Percentiles rank a stretch among this genome's conserved stretches.
phyloP scores from a whole-genome alignment of 2,797 vertebrate genomes.

The Liasis olivaceus region DNA sequence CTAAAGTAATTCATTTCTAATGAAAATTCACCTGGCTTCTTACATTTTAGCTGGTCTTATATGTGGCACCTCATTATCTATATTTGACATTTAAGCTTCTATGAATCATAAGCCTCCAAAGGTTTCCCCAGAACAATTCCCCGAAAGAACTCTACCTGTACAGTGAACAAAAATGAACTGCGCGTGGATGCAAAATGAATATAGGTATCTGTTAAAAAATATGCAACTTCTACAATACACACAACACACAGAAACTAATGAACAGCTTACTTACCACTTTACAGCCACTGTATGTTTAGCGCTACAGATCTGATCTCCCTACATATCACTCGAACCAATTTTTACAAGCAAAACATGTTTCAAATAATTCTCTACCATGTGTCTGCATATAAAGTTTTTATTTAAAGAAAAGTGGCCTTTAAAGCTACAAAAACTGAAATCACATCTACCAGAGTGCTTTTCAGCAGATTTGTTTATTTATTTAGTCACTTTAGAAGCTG shows the following conservation, averaged over 20 bases:
- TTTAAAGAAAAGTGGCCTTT: neutral
- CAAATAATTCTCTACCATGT: neutral
- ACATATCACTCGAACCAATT: neutral
- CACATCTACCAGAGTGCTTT: neutral
- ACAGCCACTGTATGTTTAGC: neutral
- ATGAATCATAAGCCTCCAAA: neutral
- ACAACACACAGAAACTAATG: neutral
- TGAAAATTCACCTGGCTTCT: neutral
- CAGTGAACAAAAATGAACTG: neutral
- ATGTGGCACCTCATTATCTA: no score
- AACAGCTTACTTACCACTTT: neutral
- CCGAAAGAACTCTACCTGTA: neutral
- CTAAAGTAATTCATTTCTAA: neutral
- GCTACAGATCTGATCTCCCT: neutral
- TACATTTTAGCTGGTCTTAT: neutral
- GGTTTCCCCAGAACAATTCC: neutral
- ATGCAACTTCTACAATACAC: neutral
- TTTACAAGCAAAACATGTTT: neutral
- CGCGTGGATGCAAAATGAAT: neutral
- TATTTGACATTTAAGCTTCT: neutral
- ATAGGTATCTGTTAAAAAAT: neutral
- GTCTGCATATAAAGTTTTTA: neutral
- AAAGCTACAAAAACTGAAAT: neutral
- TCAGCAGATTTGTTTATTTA: neutral
- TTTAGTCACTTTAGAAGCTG: neutral